Percentiles rank a stretch among this genome's conserved stretches.
Conservation (phyloP, 2,888 invertebrate species). For the Mactromeris polynyma region DNA sequence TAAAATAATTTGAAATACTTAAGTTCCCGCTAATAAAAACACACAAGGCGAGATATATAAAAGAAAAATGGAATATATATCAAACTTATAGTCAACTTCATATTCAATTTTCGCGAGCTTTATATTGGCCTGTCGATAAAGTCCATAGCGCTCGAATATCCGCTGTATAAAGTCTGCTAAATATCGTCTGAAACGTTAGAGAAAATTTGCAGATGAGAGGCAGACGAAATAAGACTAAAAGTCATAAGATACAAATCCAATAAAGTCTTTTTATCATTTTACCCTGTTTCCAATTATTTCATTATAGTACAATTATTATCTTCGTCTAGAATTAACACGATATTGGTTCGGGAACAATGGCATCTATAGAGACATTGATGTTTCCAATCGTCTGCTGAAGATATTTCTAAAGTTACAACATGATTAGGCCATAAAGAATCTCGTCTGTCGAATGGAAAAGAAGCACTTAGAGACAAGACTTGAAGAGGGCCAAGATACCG, state of each 20-base stretch:
- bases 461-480: background rate
- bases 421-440: constrained; percentile 34
- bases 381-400: constrained; percentile 12
- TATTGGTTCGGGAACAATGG: constrained; percentile 28
- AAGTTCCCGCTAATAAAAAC: background rate
- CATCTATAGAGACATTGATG: constrained; percentile 24
- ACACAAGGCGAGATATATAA: background rate
- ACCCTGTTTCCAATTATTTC: constrained; percentile 54
- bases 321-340: constrained; percentile 41
- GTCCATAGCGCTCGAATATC: background rate
- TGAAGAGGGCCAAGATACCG: background rate
- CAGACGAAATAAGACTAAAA: constrained; percentile 23
- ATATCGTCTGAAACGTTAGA: background rate
- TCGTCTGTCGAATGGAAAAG: constrained; percentile 1
- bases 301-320: constrained; percentile 56
- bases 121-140: background rate
- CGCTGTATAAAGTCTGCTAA: background rate
- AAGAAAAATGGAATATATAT: too few species aligned
- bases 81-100: too few species aligned
- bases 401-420: constrained; percentile 22
- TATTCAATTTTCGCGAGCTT: background rate
- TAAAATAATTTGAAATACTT: background rate
- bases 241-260: constrained; percentile 48
- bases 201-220: constrained; percentile 3
- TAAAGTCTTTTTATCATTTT: constrained; percentile 38